phyloP scores from a whole-genome alignment of 2,113 vertebrate species.

The Cichladusa arquata region DNA sequence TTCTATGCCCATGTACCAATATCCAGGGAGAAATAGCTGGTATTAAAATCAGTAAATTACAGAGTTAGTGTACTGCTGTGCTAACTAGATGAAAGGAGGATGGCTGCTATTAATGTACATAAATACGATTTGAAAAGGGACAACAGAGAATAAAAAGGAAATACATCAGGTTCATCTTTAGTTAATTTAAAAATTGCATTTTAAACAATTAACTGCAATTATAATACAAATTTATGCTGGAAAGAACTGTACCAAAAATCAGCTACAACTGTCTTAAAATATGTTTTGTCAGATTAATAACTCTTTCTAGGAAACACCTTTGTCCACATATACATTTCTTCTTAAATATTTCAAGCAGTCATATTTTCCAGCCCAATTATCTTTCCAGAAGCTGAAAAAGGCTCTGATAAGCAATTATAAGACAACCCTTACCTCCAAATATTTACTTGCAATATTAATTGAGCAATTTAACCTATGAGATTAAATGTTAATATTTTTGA shows the following conservation, averaged over 20 bases:
- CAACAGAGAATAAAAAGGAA: not conserved
- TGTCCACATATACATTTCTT: not conserved
- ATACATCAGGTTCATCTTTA: not conserved
- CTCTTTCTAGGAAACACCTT: not conserved
- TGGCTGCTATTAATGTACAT: not conserved
- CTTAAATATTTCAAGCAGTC: not conserved
- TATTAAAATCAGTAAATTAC: conserved; percentile 19
- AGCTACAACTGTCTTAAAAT: not conserved
- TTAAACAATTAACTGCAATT: not conserved
- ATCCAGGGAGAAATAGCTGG: not conserved
- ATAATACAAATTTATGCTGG: not conserved
- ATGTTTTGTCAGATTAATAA: not conserved
- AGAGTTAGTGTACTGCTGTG: not conserved
- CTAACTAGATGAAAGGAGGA: not conserved
- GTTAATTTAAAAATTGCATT: not conserved
- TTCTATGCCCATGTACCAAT: not conserved
- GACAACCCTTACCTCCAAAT: not conserved
- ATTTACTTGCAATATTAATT: not conserved
- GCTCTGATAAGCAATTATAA: not conserved
- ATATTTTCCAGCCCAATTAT: not conserved
- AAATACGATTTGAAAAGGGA: not conserved
- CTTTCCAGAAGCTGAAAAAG: not conserved
- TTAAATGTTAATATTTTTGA: not conserved
- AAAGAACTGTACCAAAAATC: not conserved
- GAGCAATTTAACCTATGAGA: not conserved